Base-by-base conservation (phyloP, 2,797 vertebrate species). In the Notamacropus eugenii region DNA sequence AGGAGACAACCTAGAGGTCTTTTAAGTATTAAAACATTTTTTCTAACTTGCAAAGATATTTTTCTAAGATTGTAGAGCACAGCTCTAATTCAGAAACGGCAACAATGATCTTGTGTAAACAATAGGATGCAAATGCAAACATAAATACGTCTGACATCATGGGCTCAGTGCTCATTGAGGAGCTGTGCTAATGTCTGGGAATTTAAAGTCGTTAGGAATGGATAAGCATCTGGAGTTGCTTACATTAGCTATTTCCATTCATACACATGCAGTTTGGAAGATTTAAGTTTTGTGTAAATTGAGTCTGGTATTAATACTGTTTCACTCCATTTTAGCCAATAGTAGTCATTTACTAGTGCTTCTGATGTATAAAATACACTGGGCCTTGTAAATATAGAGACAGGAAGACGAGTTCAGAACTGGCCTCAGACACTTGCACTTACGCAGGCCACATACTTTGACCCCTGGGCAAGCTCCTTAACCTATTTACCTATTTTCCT, bases 181-280 rank as follows among this genome's bases (percentile, higher is more conserved):
- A 40, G 29, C 19, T 91, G 29, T 92, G 67, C 0, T 94, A 96
- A 87, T 97, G 56, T 46, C 16, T 62, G 59, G 96, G 87, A 96
- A 90, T 8, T 6, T 92, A 16, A 27, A 67, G 74, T 54, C 58
- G 96, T 96, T 55, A 11, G 16, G 92, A 8, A 62, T 5, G 91
- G 34, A 93, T 90, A 97, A 93, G n/a, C 13, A 91, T 58, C 59
- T 96, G 6, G 93, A 11, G 6, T 0, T 87, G 9, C 28, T 87
- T 27, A 46, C 50, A 87, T 87, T 87, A 4, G 40, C 22, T 1
- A 87, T 87, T 50, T 87, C 74, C 74, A 87, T 87, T 4, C 4
- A 87, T 87, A 87, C 9, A 87, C 12, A 11, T 87, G 8, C 24
- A 50, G 12, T 87, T 87, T 87, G 40, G 40, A 87, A 12, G 40